These are phyloP conservation scores for Lepidocyrtoides sp. DNA, from an alignment of 2,888 invertebrate species.

Conservation along the genomic window DNA sequence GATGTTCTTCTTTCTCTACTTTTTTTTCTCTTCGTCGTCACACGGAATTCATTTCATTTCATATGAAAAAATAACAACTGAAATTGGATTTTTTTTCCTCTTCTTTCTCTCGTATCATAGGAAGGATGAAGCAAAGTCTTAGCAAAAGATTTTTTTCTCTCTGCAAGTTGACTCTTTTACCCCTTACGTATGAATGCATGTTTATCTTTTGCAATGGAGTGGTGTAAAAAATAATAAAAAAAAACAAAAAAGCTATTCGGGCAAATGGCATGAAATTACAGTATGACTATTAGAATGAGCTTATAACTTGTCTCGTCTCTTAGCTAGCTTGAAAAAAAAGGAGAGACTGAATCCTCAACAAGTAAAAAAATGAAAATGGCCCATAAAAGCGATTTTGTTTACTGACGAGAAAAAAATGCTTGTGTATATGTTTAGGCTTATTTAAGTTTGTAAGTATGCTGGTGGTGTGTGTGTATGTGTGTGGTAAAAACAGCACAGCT, in stretches of 20 bases:
- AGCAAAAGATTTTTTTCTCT: constrained; percentile 19
- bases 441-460: constrained; percentile 20
- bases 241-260: neutral
- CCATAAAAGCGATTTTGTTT: constrained; percentile 67
- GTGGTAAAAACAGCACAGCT: constrained; percentile 31
- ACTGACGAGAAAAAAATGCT: constrained; percentile 37
- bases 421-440: neutral
- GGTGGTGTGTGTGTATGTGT: constrained; percentile 22
- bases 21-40: neutral
- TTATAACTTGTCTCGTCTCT: constrained; percentile 21
- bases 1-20: neutral
- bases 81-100: constrained; percentile 35
- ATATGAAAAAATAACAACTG: constrained; percentile 35
- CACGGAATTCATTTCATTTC: constrained; percentile 29
- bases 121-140: constrained; percentile 6
- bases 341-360: too few relatives aligned
- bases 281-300: constrained; percentile 27
- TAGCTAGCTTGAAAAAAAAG: too few relatives aligned
- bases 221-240: constrained; percentile 27
- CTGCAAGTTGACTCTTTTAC: neutral
- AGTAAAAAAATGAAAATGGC: constrained; percentile 59
- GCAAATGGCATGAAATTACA: constrained; percentile 48
- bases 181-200: neutral
- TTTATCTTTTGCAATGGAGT: constrained; percentile 5
- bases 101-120: too few relatives aligned